Percentiles rank a stretch among this genome's conserved stretches.
phyloP scores from a whole-genome alignment of 1,140 invertebrate genomes.

The Megalopta genalis region DNA sequence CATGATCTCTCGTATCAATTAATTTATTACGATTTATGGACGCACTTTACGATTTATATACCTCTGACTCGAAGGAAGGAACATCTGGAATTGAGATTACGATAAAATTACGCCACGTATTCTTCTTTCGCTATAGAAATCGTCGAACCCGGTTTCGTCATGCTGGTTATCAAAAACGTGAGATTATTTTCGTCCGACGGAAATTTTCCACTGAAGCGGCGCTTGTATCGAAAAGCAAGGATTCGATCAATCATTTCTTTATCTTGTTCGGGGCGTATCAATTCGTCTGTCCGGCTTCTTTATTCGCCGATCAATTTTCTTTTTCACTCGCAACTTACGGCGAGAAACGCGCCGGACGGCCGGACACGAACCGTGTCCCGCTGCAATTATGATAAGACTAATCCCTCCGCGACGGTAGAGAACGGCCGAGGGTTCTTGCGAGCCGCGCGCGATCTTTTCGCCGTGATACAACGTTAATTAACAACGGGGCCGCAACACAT shows the following conservation, averaged over 20 bases:
- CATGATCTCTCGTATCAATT: too few relatives aligned
- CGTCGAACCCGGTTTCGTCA: too few relatives aligned
- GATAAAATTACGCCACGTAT: too few relatives aligned
- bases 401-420: neutral
- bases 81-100: too few relatives aligned
- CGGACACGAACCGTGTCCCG: neutral
- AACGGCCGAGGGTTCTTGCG: neutral
- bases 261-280: neutral
- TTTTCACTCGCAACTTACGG: too few relatives aligned
- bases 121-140: too few relatives aligned
- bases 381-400: conserved; percentile 3
- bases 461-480: conserved; percentile 31
- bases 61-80: too few relatives aligned
- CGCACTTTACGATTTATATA: too few relatives aligned
- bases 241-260: neutral
- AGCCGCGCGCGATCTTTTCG: neutral
- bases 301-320: neutral
- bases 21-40: too few relatives aligned
- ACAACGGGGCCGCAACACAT: conserved; percentile 35
- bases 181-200: too few relatives aligned
- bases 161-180: too few relatives aligned
- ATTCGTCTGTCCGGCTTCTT: neutral
- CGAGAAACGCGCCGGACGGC: neutral
- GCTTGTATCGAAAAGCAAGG: too few relatives aligned
- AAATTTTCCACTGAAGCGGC: neutral